Evolutionary conservation across 2,888 invertebrate species (phyloP).

Genomic region (Dryobotodes eremita): DNA sequence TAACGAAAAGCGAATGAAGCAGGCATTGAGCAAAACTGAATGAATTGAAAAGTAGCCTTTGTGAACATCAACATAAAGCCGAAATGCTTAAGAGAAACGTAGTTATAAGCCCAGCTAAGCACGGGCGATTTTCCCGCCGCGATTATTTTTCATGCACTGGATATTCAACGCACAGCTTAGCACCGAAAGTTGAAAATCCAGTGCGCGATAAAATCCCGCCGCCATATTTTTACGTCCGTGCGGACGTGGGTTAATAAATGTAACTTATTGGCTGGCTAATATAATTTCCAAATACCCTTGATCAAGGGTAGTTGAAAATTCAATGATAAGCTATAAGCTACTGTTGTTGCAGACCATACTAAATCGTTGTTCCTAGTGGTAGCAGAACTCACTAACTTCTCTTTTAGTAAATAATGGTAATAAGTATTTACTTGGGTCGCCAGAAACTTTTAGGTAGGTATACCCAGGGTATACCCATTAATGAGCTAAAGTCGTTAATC

Average conservation of each 20-base stretch:
- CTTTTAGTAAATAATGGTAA: not conserved
- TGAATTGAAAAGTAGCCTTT: not conserved
- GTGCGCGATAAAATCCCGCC: no score
- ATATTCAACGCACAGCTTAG: no score
- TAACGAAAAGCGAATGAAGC: not conserved
- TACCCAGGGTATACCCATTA: not conserved
- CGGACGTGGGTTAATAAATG: not conserved
- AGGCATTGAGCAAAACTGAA: not conserved
- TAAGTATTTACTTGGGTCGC: not conserved
- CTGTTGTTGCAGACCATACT: not conserved
- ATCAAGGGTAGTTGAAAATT: not conserved
- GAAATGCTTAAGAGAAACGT: not conserved
- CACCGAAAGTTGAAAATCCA: no score
- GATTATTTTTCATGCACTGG: no score
- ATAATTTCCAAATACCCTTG: no score
- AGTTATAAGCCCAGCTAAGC: not conserved
- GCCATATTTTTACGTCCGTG: no score
- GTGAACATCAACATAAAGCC: not conserved
- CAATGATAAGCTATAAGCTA: not conserved
- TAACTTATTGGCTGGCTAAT: not conserved
- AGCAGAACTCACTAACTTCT: not conserved
- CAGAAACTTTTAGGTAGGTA: not conserved
- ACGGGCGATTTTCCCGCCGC: no score
- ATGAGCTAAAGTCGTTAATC: not conserved
- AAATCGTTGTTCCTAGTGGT: not conserved